phyloP scores from a whole-genome alignment of 2,888 invertebrate genomes.

The Euplagia quadripunctaria region DNA sequence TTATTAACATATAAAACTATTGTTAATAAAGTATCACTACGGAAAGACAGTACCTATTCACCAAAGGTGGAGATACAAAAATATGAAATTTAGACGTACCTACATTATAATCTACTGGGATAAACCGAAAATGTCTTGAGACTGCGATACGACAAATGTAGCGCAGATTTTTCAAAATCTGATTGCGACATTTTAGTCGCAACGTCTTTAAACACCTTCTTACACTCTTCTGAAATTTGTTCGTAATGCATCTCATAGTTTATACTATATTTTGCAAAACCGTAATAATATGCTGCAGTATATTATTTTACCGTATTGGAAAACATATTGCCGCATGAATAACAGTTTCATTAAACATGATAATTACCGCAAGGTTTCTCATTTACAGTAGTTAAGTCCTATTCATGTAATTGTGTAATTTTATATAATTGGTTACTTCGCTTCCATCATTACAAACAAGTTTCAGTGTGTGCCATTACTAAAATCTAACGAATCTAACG shows the following conservation, averaged over 20 bases:
- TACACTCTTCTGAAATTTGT: slow-evolving; percentile 18
- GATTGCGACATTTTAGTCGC: slow-evolving; percentile 19
- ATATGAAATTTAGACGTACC: slow-evolving; percentile 47
- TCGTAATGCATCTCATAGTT: not conserved
- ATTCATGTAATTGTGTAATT: not conserved
- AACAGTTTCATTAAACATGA: not conserved
- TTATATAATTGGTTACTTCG: not conserved
- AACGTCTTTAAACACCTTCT: slow-evolving; percentile 19
- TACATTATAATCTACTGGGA: slow-evolving; percentile 41
- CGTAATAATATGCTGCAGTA: not conserved
- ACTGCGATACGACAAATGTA: slow-evolving; percentile 22
- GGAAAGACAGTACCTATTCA: slow-evolving; percentile 1
- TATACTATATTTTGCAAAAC: not conserved
- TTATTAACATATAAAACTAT: not conserved
- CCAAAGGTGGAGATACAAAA: slow-evolving; percentile 45
- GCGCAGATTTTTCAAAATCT: slow-evolving; percentile 32
- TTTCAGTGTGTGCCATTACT: not conserved
- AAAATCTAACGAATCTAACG: slow-evolving; percentile 20
- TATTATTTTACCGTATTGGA: not conserved
- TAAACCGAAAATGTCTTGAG: slow-evolving; percentile 22
- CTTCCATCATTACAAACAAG: slow-evolving; percentile 5
- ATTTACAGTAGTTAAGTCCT: not conserved
- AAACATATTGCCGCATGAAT: not conserved
- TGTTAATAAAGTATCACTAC: not conserved
- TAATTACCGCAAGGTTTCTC: not conserved